Evolutionary conservation across 2,113 vertebrate species (phyloP).

Genomic region (Malurus melanocephalus): DNA sequence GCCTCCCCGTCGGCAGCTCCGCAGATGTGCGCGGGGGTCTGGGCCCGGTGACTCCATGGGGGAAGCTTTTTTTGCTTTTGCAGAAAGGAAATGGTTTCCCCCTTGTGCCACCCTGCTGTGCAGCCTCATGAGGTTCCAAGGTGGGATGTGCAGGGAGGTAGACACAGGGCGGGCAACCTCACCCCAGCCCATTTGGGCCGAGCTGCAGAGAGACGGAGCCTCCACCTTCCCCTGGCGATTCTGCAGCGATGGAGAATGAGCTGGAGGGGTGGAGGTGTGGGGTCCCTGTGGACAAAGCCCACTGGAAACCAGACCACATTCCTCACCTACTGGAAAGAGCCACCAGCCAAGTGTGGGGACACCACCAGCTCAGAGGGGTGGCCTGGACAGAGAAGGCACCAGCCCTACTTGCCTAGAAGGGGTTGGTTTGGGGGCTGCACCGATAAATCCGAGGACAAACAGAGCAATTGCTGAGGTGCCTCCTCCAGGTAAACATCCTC

Average conservation of each 20-base stretch:
- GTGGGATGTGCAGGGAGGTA: not conserved
- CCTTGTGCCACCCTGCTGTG: not conserved
- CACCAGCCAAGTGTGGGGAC: not conserved
- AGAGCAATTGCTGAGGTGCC: not conserved
- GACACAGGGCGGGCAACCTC: not conserved
- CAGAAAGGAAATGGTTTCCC: constrained; percentile 40
- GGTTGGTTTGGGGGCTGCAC: not conserved
- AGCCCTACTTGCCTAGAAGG: not conserved
- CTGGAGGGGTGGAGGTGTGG: accelerated
- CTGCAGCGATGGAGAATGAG: accelerated
- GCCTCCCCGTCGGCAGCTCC: constrained; percentile 11
- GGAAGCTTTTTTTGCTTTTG: not conserved
- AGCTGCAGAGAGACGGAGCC: accelerated
- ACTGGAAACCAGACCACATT: not conserved
- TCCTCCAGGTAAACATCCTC: not conserved
- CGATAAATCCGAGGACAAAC: not conserved
- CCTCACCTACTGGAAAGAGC: not conserved
- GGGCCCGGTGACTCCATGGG: not conserved
- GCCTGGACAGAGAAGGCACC: not conserved
- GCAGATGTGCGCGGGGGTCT: constrained; percentile 17
- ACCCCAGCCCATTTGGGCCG: not conserved
- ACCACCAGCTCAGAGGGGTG: not conserved
- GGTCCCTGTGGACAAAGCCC: not conserved
- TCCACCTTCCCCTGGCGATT: not conserved
- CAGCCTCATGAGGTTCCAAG: not conserved